Base-by-base conservation (phyloP, 2,113 vertebrate genomes). In the Macquaria ambigua region DNA sequence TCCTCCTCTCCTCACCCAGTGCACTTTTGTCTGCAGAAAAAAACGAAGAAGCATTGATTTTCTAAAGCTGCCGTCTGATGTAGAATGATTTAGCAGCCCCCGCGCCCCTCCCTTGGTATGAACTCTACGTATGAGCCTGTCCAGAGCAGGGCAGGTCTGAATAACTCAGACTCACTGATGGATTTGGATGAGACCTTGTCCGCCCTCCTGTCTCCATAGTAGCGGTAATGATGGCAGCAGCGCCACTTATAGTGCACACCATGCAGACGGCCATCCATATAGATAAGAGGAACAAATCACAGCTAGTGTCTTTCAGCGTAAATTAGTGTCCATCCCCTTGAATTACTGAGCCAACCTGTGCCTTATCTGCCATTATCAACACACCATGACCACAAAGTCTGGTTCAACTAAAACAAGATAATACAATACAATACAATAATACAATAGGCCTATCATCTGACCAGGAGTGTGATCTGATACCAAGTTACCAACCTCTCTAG, bases 241-340 rank as follows among this genome's bases (percentile, higher is more conserved):
- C 68, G 79, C 86, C 83, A 68, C 90, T 93, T 95, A 93, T 93
- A 93, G 91, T 84, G 89, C 88, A 81, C 69, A 75, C 87, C 84
- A 83, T 79, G 89, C 89, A 92, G 90, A 92, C 90, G 64, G 89
- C 83, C 63, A 90, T 95, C 91, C 91, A 91, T 94, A 93, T 85
- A 94, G 91, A 95, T 94, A 92, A 94, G 91, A 91, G 90, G 78
- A 91, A 92, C 85, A 93, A 89, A 92, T 92, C 90, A 92, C 86
- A 92, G 93, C 89, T 82, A 85, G 88, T 90, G 92, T 92, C 92
- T 92, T 89, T 94, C 90, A 80, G 79, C 21, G 83, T 90, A 89
- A 92, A 96, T 95, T 92, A 94, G 90, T 81, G 75, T 93, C 92
- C 94, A 93, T 95, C 94, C 93, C 83, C 79, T 85, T 82, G 82